Base-by-base conservation (phyloP, 2,888 invertebrate species). In the Rambutsinella grinnellia region DNA sequence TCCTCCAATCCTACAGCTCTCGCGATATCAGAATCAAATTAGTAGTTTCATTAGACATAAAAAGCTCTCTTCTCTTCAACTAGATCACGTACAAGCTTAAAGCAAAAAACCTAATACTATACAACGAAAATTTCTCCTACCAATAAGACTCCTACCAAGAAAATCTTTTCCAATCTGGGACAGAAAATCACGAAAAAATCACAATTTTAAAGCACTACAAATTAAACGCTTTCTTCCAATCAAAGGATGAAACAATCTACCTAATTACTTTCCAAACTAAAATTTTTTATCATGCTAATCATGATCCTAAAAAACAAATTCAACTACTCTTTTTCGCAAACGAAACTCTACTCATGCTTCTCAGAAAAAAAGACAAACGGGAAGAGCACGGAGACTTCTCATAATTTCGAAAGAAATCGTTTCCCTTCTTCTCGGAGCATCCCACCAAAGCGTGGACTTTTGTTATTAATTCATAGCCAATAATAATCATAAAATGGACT, bases 361-460 rank as follows among this genome's bases (percentile, higher is more conserved):
- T 36, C 36, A 36, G n/a, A n/a, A 36, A 36, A 13, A 36, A 36
- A 36, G 6, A 13, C 36, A 36, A 36, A 36, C 5, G 5, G 36
- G 36, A 36, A 36, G 36, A 8, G 5, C 36, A 36, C 13, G 36
- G 36, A n/a, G n/a, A n/a, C n/a, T n/a, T n/a, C n/a, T n/a, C n/a
- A n/a, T n/a, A n/a, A n/a, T n/a, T n/a, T 36, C 13, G 36, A 36
- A 36, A 36, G 13, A 36, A 36, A 36, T 36, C 5, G n/a, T n/a
- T n/a, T 51, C 19, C 23, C 5, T 53, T 53, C 15, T 60, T 47
- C 17, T 1, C n/a, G 62, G 62, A 65, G 53, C 53, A 65, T 53
- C 53, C 53, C 53, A 65, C 53, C 51, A 65, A 27, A 65, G 53
- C 6, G 23, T 36, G 6, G 36, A 36, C 36, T 36, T 36, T 36